Conservation (phyloP, 2,888 invertebrate genomes). For the Himalopsyche japonica region DNA sequence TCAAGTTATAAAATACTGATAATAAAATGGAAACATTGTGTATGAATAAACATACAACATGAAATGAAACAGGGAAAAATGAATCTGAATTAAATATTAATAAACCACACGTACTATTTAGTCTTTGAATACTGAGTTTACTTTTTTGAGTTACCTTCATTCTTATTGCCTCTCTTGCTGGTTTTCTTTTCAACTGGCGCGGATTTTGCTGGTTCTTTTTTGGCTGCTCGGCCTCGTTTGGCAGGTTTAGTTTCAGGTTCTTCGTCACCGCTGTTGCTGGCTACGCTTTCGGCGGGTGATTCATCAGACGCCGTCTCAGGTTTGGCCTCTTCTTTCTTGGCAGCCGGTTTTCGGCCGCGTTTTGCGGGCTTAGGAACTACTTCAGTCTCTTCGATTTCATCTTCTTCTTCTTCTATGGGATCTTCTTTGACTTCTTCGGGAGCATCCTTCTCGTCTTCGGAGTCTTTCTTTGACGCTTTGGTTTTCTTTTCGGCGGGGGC, state of each 20-base stretch:
- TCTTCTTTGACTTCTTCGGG: constrained; percentile 41
- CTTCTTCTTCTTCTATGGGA: constrained; percentile 32
- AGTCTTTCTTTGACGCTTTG: constrained; percentile 41
- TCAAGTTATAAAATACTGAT: background rate
- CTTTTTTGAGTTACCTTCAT: constrained; percentile 41
- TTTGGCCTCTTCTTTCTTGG: constrained; percentile 42
- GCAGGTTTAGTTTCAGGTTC: constrained; percentile 40
- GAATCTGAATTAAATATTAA: background rate
- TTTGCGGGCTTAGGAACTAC: constrained; percentile 25
- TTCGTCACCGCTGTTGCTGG: constrained; percentile 30
- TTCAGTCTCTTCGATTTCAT: constrained; percentile 40
- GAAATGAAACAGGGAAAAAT: background rate
- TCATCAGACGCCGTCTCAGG: constrained; percentile 30
- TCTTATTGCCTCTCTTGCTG: constrained; percentile 28
- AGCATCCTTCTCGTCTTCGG: constrained; percentile 41
- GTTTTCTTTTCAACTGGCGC: constrained; percentile 37
- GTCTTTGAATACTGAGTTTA: background rate
- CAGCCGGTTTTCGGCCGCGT: constrained; percentile 43
- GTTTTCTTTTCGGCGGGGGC: constrained; percentile 44
- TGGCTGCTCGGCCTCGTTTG: constrained; percentile 43
- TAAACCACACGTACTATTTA: background rate
- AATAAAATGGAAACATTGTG: background rate
- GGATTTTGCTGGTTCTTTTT: constrained; percentile 43
- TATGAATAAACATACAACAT: background rate
- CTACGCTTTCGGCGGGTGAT: constrained; percentile 31